Base-by-base conservation (phyloP, 2,797 vertebrate species). In the Hoplostethus mediterraneus region DNA sequence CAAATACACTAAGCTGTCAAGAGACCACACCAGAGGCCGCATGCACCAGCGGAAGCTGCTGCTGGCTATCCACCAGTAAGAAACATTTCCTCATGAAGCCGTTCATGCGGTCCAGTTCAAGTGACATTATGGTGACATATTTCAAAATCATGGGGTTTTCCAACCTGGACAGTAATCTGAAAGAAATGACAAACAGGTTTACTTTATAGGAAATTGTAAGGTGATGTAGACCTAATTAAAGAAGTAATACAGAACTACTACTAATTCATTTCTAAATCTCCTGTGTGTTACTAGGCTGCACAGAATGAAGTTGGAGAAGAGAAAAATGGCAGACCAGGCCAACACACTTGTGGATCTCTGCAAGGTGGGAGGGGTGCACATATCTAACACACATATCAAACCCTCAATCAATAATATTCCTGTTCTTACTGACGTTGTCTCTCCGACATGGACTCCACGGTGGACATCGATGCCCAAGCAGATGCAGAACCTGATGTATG, bases 21-120 rank as follows among this genome's bases (percentile, higher is more conserved):
- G 95, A 91, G 96, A 98, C 88, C 92, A 96, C 76, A 94, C 94
- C 31, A 95, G 95, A 93, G 97, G 97, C 80, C 95, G 97, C 81
- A 97, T 95, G 90, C 97, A 98, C 91, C 97, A 97, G 87, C 89
- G 97, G 59, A 98, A 98, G 94, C 96, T 98, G 86, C 95, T 98
- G 63, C 96, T 98, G 92, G 97, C 97, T 94, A 98, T 98, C 93
- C 96, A 98, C 93, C 95, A 97, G 97, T 98, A 95, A 97, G 96
- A 75, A 73, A 25, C 60, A 47, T 11, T n/a, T 21, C 5, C 17
- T 51, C 61, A 4, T 63, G 21, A 36, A 12, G 28, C 25, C 38
- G 16, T 56, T n/a, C 9, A 58, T 58, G n/a, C 16, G 21, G 2
- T 14, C 5, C 5, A 25, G 3, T 57, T 17, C 12, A 17, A 12